Evolutionary conservation across 2,797 vertebrate genomes (phyloP), one percentile per base, ranked within the genome.

Genomic region (Myotis pilosus): DNA sequence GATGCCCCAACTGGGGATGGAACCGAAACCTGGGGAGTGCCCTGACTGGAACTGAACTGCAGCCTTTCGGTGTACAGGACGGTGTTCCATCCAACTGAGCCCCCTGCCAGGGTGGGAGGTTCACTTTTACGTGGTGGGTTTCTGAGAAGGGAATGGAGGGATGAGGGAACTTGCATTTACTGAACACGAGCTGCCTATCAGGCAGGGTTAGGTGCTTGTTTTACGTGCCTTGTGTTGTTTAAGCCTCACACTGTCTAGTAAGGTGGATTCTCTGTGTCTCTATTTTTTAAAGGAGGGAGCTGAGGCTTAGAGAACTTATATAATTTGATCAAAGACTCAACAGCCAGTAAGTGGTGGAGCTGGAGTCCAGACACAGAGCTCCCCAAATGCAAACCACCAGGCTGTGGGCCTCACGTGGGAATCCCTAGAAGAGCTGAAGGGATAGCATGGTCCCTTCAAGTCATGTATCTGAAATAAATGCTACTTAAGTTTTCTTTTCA

Each of bases 401-500:
- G 57, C 12, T 12, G 5, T 19, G 33, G 28, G n/a, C 20, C 33
- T 83, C 2, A 0, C 20, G 1, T 1, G 1, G 13, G 44, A 41
- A n/a, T 49, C 80, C 33, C 5, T 28, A 22, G 47, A 33, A 33
- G 13, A 75, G 60, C 30, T 16, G n/a, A 71, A 88, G 66, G 66
- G 15, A 64, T 15, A 7, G 7, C 30, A 23, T 33, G 64, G 55
- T 49, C 23, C 20, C 36, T 49, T 69, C 22, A 1, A 44, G 75
- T 33, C 25, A 7, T 11, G 33, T 38, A 20, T 80, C 72, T 74
- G 55, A 60, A 72, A 25, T 62, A 44, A 81, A 81, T 47, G 17
- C 22, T 57, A 13, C 38, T 44, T 83, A 89, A 8, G 13, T 36
- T 91, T 93, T 81, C 75, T 78, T 79, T 86, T 79, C n/a, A 88